A percentile compares a stretch with the other conserved stretches of the same genome.
Evolutionary conservation across 2,113 vertebrate genomes (phyloP).

Genomic region (Takifugu bimaculatus): DNA sequence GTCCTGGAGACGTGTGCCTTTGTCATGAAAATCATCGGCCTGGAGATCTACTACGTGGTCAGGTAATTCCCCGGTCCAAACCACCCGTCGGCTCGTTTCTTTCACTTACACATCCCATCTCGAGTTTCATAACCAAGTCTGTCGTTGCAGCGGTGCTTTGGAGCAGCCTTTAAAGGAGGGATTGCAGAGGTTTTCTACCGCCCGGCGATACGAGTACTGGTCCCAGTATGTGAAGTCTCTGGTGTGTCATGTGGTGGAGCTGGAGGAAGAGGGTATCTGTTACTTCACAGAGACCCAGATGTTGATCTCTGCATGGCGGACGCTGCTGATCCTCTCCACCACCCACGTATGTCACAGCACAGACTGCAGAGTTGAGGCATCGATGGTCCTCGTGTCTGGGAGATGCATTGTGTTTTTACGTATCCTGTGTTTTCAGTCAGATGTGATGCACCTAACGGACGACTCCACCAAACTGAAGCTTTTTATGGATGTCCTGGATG

Average conservation of each 20-base stretch:
- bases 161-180: slow-evolving; percentile 89
- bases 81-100: neutral
- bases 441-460: slow-evolving; percentile 88
- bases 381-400: too few relatives aligned
- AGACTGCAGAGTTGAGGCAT: neutral
- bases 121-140: neutral
- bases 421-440: slow-evolving; percentile 72
- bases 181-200: slow-evolving; percentile 83
- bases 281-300: slow-evolving; percentile 85
- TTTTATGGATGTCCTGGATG: slow-evolving; percentile 89
- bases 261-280: slow-evolving; percentile 79
- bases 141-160: slow-evolving; percentile 80
- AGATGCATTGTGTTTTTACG: neutral
- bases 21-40: slow-evolving; percentile 95
- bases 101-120: neutral
- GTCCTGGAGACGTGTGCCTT: slow-evolving; percentile 95
- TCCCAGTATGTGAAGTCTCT: slow-evolving; percentile 88
- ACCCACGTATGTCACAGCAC: slow-evolving; percentile 78
- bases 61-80: slow-evolving; percentile 71
- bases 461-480: slow-evolving; percentile 78
- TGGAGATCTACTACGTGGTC: slow-evolving; percentile 96
- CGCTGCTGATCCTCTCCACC: slow-evolving; percentile 89
- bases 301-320: slow-evolving; percentile 93
- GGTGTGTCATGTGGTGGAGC: slow-evolving; percentile 82
- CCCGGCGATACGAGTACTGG: slow-evolving; percentile 92